Conservation (phyloP, 64 coral and sea anemone species). For the Pachyseris speciosa region DNA sequence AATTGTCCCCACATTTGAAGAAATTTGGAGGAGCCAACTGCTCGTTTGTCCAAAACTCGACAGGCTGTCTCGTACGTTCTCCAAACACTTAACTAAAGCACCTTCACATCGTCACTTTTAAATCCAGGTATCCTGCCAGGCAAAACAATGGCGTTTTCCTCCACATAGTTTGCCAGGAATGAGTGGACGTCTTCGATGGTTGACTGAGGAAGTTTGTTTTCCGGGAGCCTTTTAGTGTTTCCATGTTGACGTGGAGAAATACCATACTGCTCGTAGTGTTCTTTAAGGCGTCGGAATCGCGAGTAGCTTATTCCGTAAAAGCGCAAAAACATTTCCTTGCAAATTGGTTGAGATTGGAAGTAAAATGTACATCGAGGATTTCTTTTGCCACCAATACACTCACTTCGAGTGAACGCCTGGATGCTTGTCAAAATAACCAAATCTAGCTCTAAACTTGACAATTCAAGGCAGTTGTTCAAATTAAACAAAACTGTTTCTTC, state of each 20-base stretch:
- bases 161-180: slow-evolving; percentile 60
- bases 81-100: background rate
- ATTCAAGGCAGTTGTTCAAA: slow-evolving; percentile 12
- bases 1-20: slow-evolving; percentile 43
- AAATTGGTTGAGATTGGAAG: slow-evolving; percentile 58
- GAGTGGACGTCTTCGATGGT: slow-evolving; percentile 38
- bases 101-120: slow-evolving; percentile 58
- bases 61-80: background rate
- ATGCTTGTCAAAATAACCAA: slow-evolving; percentile 50
- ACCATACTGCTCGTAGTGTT: slow-evolving; percentile 45
- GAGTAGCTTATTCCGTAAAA: slow-evolving; percentile 45
- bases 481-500: slow-evolving; percentile 50
- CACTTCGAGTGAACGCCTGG: slow-evolving; percentile 17
- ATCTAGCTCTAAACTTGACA: slow-evolving; percentile 47
- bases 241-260: slow-evolving; percentile 39
- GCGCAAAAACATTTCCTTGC: slow-evolving; percentile 46
- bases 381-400: background rate
- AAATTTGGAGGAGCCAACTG: slow-evolving; percentile 13
- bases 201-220: slow-evolving; percentile 22
- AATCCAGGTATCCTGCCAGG: slow-evolving; percentile 65
- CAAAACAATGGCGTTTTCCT: slow-evolving; percentile 61
- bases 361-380: slow-evolving; percentile 24
- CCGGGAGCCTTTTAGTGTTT: slow-evolving; percentile 48
- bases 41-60: background rate
- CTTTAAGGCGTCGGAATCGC: slow-evolving; percentile 20